A percentile compares a stretch with the other conserved stretches of the same genome.
Evolutionary conservation across 2,888 invertebrate species (phyloP).

Genomic region (Pomacea canaliculata): DNA sequence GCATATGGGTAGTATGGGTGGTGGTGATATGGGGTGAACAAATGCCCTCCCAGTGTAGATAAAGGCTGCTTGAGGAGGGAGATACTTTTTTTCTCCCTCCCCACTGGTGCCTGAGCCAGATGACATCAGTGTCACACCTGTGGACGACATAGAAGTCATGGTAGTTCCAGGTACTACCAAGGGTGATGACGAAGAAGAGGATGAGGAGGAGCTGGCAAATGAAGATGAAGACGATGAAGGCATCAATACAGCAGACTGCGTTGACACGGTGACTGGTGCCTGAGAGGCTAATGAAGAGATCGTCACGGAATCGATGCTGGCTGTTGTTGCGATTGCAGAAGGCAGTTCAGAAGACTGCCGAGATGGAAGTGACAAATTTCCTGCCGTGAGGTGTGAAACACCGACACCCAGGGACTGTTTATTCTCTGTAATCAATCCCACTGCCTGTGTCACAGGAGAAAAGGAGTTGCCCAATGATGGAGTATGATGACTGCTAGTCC

Average conservation of each 20-base stretch:
- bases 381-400: not conserved
- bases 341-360: not conserved
- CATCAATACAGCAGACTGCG: conserved; percentile 2
- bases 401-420: conserved; percentile 15
- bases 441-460: not conserved
- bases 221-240: conserved; percentile 15
- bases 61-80: conserved; percentile 31
- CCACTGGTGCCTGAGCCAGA: conserved; percentile 16
- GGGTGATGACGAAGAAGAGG: conserved; percentile 14
- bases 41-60: conserved; percentile 28
- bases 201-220: conserved; percentile 7
- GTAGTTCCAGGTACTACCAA: conserved; percentile 7
- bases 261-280: conserved; percentile 1
- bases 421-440: not conserved
- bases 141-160: conserved; percentile 29
- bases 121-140: conserved; percentile 25
- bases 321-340: not conserved
- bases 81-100: conserved; percentile 34
- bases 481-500: not conserved
- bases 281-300: not conserved
- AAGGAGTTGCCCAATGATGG: not conserved
- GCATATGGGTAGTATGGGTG: conserved; percentile 31
- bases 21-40: conserved; percentile 28
- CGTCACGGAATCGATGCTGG: not conserved
- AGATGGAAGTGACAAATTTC: not conserved